phyloP scores from a whole-genome alignment of 2,888 invertebrate species.

The Magallana nippona region DNA sequence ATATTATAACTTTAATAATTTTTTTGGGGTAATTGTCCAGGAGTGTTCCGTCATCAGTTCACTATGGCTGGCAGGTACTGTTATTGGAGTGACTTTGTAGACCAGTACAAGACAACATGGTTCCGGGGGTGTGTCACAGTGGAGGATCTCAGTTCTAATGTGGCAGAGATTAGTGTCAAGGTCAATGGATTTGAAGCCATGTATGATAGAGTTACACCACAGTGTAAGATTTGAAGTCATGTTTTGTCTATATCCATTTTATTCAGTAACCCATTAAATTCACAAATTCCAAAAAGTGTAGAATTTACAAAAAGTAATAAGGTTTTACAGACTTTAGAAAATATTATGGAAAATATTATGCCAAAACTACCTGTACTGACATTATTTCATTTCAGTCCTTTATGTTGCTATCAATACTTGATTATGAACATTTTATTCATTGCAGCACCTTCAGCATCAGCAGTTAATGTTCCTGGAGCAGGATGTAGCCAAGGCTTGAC shows the following conservation, averaged over 20 bases:
- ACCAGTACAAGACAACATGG: conserved; percentile 32
- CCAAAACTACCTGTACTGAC: too few relatives aligned
- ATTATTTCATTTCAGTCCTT: too few relatives aligned
- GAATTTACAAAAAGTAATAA: too few relatives aligned
- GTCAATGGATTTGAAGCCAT: conserved; percentile 28
- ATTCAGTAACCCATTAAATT: too few relatives aligned
- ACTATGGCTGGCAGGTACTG: background rate
- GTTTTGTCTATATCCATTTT: too few relatives aligned
- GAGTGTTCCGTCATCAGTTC: conserved; percentile 22
- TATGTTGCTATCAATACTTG: too few relatives aligned
- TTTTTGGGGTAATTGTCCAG: background rate
- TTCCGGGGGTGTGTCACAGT: conserved; percentile 22
- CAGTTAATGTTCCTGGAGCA: conserved; percentile 30
- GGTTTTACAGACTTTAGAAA: too few relatives aligned
- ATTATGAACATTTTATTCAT: background rate
- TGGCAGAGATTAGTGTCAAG: background rate
- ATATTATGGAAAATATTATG: too few relatives aligned
- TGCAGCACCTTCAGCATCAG: conserved; percentile 41
- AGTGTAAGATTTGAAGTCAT: background rate
- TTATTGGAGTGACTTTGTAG: conserved; percentile 32
- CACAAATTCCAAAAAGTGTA: too few relatives aligned
- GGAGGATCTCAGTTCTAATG: conserved; percentile 14
- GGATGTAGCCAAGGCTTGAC: conserved; percentile 22
- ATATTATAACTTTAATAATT: too few relatives aligned
- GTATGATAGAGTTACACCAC: conserved; percentile 4